Percentiles rank a stretch among this genome's conserved stretches.
Conservation (phyloP, 1,140 invertebrate species). For the Drosophila mauritiana region DNA sequence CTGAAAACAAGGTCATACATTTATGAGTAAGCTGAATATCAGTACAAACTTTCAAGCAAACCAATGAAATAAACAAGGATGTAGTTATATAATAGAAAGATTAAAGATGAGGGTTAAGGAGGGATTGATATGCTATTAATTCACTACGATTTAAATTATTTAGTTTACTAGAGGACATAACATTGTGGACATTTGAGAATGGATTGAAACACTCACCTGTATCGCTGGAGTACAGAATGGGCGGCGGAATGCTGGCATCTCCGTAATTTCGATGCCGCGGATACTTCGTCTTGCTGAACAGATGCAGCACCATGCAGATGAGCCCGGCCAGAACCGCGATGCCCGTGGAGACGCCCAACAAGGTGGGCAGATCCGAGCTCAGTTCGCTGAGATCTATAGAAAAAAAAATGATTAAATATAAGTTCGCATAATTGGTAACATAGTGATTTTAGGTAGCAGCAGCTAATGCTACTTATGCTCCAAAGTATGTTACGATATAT, state of each 20-base stretch:
- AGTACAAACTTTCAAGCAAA: background rate
- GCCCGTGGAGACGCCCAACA: conserved; percentile 92
- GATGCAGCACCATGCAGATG: conserved; percentile 93
- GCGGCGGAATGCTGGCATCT: conserved; percentile 92
- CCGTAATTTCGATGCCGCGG: conserved; percentile 90
- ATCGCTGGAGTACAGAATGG: conserved; percentile 92
- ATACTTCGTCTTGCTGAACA: conserved; percentile 90
- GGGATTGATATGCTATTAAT: no score
- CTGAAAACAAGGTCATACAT: conserved; percentile 73
- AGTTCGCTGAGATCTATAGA: conserved; percentile 90
- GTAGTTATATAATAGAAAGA: no score
- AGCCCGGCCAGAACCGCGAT: conserved; percentile 92
- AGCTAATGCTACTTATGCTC: background rate
- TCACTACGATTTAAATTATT: no score
- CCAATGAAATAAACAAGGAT: background rate
- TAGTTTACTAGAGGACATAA: no score
- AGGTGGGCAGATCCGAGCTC: conserved; percentile 92
- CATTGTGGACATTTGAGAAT: no score
- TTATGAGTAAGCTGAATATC: conserved; percentile 5
- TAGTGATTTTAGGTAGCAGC: background rate
- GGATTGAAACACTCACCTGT: conserved; percentile 86
- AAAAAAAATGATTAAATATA: background rate
- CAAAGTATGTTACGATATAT: background rate
- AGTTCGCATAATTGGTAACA: no score
- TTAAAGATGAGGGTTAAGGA: no score